Base-by-base conservation (phyloP, 2,113 vertebrate genomes). In the Sylvilagus bachmani region DNA sequence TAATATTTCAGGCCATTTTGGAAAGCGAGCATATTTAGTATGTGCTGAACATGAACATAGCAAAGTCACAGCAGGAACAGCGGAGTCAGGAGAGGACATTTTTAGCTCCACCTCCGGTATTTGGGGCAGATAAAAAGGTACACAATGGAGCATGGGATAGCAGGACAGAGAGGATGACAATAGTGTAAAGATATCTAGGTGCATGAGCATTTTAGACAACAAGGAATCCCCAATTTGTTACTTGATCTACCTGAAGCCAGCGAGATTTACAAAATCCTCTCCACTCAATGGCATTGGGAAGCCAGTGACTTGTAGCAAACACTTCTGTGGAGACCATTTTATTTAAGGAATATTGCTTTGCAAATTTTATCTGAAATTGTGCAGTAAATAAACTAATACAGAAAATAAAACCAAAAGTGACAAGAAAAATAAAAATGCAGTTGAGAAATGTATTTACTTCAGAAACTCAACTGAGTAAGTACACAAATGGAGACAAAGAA, bases 391-490 rank as follows among this genome's bases (percentile, higher is more conserved):
- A 16, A 58, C 55, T 19, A 58, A 21, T 21, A 58, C 55, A 71
- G 6, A 78, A 90, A 86, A 87, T 89, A 86, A 93, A 79, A 92
- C 10, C 55, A 90, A 61, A 82, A 82, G 79, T 83, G 24, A 86
- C 10, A 22, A 93, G 69, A 64, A 83, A 86, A 89, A 64, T 64
- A 83, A 86, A 93, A 83, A 38, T 70, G 36, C 49, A 82, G 16
- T 55, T 69, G 51, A 84, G 25, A 61, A 81, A 79, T 78, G 7
- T 55, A 1, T 86, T 91, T 94, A 5, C 27, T 91, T 89, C 83
- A 93, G 61, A 84, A 94, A 86, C 19, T 74, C 73, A 92, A 86
- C 51, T 62, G 55, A 84, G 36, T 36, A 71, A 81, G 38, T 36
- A 67, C 58, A 86, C 80, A 95, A 62, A 78, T 19, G 90, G 36